Percentiles rank a stretch among this genome's conserved stretches.
These are phyloP conservation scores for Mycteria americana DNA, from an alignment of 2,797 vertebrate genomes.

Conservation along the genomic window DNA sequence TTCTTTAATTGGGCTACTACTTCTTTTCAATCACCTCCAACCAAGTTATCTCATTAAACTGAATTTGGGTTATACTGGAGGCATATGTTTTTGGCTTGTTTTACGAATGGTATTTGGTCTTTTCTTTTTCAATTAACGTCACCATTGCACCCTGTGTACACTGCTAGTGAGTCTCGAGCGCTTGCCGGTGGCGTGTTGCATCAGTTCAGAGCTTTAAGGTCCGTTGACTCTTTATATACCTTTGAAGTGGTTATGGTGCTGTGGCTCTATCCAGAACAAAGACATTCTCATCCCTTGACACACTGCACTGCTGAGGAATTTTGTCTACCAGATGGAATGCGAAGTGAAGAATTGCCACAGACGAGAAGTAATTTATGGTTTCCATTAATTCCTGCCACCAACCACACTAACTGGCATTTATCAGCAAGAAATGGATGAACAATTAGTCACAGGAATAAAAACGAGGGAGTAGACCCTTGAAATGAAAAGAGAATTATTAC, in stretches of 20 bases:
- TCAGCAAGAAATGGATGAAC: not conserved
- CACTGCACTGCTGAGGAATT: not conserved
- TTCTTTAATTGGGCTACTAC: not conserved
- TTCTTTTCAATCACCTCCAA: not conserved
- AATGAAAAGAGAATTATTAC: not conserved
- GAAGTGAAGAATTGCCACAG: not conserved
- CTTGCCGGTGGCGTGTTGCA: not conserved
- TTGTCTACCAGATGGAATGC: not conserved
- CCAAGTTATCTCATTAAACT: not conserved
- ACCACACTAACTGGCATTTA: not conserved
- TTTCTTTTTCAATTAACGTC: not conserved
- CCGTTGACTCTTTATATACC: accelerated
- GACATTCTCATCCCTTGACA: constrained; percentile 3
- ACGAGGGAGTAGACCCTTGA: not conserved
- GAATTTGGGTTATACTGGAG: not conserved
- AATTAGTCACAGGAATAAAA: not conserved
- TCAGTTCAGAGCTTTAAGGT: not conserved
- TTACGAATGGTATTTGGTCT: not conserved
- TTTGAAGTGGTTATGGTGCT: not conserved
- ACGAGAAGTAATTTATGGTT: not conserved
- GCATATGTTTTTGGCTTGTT: not conserved
- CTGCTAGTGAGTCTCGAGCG: accelerated
- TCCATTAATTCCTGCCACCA: not conserved
- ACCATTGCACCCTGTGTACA: not conserved
- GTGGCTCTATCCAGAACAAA: not conserved